Conservation (phyloP, 2,113 vertebrate species). For the Amblyopsis rosae region DNA sequence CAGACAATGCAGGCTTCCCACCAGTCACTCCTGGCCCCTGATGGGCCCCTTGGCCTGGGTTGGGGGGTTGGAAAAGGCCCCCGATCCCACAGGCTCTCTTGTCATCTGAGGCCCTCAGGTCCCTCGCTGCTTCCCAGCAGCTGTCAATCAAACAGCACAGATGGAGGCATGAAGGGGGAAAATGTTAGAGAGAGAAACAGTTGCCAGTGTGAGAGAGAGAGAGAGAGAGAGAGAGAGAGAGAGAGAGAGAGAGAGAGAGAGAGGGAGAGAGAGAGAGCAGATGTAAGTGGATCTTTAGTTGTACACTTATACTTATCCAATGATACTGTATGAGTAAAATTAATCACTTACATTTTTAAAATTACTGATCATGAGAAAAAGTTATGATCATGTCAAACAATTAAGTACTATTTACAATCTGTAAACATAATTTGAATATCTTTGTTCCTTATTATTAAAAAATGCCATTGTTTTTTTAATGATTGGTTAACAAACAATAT, state of each 20-base stretch:
- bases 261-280: neutral
- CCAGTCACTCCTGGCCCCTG: slow-evolving; percentile 32
- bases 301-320: neutral
- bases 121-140: slow-evolving; percentile 50
- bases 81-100: slow-evolving; percentile 51
- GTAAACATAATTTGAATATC: too few relatives aligned
- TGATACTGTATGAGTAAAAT: neutral
- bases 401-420: too few relatives aligned
- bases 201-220: neutral
- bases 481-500: too few relatives aligned
- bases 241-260: neutral
- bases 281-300: neutral
- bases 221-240: neutral
- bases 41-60: slow-evolving; percentile 20
- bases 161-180: slow-evolving; percentile 53
- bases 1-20: slow-evolving; percentile 43
- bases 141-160: slow-evolving; percentile 75
- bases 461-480: too few relatives aligned
- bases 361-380: too few relatives aligned
- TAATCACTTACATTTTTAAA: too few relatives aligned
- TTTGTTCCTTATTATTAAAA: too few relatives aligned
- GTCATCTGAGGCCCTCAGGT: slow-evolving; percentile 59
- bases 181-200: neutral
- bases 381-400: too few relatives aligned
- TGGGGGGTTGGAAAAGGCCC: slow-evolving; percentile 18